A percentile compares a stretch with the other conserved stretches of the same genome.
phyloP scores from a whole-genome alignment of 2,113 vertebrate species.

The Sakesphorus luctuosus region DNA sequence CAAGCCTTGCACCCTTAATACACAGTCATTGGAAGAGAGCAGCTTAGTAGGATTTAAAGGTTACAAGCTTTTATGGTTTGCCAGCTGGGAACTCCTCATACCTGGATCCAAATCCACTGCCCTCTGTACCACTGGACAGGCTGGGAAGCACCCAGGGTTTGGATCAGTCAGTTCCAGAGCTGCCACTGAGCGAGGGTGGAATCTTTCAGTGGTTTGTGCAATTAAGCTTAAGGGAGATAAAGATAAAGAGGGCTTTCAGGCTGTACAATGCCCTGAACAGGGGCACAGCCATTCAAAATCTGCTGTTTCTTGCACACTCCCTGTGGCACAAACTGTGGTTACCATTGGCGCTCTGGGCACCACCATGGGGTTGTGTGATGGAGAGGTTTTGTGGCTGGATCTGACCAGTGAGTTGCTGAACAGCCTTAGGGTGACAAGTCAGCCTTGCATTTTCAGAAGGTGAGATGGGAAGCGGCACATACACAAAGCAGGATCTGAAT shows the following conservation, averaged over 20 bases:
- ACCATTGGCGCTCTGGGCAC: not conserved
- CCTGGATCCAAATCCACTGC: not conserved
- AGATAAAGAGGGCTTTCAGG: not conserved
- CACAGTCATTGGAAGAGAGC: not conserved
- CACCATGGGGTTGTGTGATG: not conserved
- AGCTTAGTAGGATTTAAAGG: not conserved
- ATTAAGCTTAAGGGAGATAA: not conserved
- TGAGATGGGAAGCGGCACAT: not conserved
- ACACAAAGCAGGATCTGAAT: not conserved
- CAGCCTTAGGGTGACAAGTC: not conserved
- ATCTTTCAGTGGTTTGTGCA: not conserved
- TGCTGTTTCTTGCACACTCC: not conserved
- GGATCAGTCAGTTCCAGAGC: not conserved
- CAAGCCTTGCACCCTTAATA: not conserved
- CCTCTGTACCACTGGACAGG: accelerated
- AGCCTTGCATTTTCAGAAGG: not conserved
- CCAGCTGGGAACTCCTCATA: not conserved
- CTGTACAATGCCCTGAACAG: not conserved
- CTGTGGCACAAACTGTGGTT: not conserved
- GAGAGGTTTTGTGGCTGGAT: not conserved
- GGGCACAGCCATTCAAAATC: accelerated
- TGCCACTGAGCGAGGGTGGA: not conserved
- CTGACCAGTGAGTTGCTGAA: not conserved
- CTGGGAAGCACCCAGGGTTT: not conserved
- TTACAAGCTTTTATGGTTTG: not conserved